Evolutionary conservation across 2,888 invertebrate species (phyloP).

Genomic region (Acronicta alni): DNA sequence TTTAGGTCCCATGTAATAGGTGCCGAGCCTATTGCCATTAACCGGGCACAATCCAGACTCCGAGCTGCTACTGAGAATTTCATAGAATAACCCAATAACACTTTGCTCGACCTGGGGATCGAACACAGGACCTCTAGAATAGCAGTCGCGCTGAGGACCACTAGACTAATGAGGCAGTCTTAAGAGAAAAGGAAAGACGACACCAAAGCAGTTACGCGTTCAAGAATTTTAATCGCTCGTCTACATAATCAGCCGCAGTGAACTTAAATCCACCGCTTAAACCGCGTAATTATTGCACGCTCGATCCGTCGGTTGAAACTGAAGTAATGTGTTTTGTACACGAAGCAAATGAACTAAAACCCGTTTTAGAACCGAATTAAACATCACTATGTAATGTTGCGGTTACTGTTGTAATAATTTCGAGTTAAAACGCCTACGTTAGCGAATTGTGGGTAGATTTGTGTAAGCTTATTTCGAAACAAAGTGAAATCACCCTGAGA

Average conservation of each 20-base stretch:
- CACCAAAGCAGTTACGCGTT: background rate
- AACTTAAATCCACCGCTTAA: conserved; percentile 76
- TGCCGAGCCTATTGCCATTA: too few species aligned
- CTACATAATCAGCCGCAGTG: conserved; percentile 61
- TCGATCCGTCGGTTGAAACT: conserved; percentile 74
- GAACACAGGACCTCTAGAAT: too few species aligned
- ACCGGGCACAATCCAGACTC: too few species aligned
- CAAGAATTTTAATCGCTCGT: conserved; percentile 54
- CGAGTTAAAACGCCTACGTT: conserved; percentile 40
- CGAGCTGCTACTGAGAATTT: too few species aligned
- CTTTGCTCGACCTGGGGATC: too few species aligned
- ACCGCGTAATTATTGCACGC: conserved; percentile 80
- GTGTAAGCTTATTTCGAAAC: conserved; percentile 34
- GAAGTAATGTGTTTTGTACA: conserved; percentile 77
- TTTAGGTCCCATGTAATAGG: too few species aligned
- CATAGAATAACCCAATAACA: too few species aligned
- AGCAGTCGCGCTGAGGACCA: too few species aligned
- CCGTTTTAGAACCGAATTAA: conserved; percentile 64
- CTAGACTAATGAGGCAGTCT: too few species aligned
- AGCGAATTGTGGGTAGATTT: conserved; percentile 36
- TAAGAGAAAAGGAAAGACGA: too few species aligned
- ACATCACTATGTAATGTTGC: conserved; percentile 49
- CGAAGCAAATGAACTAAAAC: conserved; percentile 73
- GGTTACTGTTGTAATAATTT: conserved; percentile 54
- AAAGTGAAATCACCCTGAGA: conserved; percentile 31